Evolutionary conservation across 2,888 invertebrate genomes (phyloP), one percentile per base, ranked within the genome.

Genomic region (Cordilura impudica): DNA sequence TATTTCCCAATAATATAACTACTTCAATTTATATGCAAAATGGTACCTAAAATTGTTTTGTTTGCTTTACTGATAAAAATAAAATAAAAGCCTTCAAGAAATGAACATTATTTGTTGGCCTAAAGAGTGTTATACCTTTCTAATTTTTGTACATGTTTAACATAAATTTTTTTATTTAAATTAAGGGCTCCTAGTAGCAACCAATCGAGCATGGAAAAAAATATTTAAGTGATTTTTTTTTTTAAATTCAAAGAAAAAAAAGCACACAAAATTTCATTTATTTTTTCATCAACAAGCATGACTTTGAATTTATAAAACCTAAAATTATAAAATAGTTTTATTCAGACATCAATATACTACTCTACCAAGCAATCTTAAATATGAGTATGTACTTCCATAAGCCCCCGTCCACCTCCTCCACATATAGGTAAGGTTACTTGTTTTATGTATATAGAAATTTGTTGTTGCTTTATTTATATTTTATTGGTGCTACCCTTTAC

Each of bases 191-290:
- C 21, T 35, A 54, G 35, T 23, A 31, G 43, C 1, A 14, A 21
- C 45, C 53, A 71, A 71, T 71, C 16, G 31, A 54, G 53, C 54
- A 35, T 53, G 3, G 16, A 53, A 6, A 54, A n/a, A 51, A 70
- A 70, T 10, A 31, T 16, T 54, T 45, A 47, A 26, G n/a, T 29
- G 54, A 67, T 54, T 67, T 58, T 58, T 16, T 6, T 45, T 31
- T 35, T 21, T 56, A 14, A n/a, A n/a, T n/a, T n/a, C n/a, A 70
- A 70, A 51, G 51, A 69, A 35, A 58, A 58, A 39, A 16, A 26
- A 58, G 58, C 47, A 69, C 35, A 51, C 10, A 39, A 26, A 19
- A 7, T 43, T 18, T 31, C 43, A 43, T 47, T 18, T 47, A 19
- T n/a, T 43, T 26, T 60, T 10, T 4, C 18, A 45, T n/a, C 16